Evolutionary conservation across 2,888 invertebrate genomes (phyloP), one percentile per base, ranked within the genome.

Genomic region (Anthrax anthrax): DNA sequence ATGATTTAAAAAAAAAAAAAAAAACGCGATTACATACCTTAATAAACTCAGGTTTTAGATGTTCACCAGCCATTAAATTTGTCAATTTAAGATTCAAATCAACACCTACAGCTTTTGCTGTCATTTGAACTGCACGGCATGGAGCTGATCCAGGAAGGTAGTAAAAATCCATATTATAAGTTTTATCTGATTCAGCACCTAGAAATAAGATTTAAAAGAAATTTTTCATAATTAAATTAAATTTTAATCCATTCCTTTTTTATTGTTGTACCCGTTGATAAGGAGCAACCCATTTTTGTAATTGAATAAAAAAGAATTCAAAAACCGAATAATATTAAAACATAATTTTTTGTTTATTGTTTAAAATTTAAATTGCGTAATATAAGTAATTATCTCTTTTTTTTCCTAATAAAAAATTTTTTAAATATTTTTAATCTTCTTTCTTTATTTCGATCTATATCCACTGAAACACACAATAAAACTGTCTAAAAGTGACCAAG

Each of bases 1-100:
- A n/a, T n/a, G n/a, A n/a, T n/a, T n/a, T n/a, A n/a, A n/a, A n/a
- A n/a, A n/a, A n/a, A n/a, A n/a, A n/a, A n/a, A n/a, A n/a, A n/a
- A n/a, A n/a, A n/a, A n/a, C n/a, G n/a, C n/a, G n/a, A n/a, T n/a
- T n/a, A n/a, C n/a, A n/a, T 51, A 79, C 80, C 72, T 81, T 80
- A 38, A 83, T 0, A 57, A 72, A 84, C 58, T 82, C 83, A 0
- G 83, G 81, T 47, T 73, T 80, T 49, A 80, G 57, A 34, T 84
- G 81, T 56, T 81, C 82, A 2, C 77, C 77, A 42, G 67, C 68
- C 70, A 73, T 71, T 41, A 83, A 60, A 58, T 81, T 69, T n/a
- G 72, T 59, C 5, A 63, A 39, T 60, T 80, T 83, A 48, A 77
- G 65, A 60, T 84, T 81, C 41, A 84, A 60, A 4, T 80, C 73